phyloP scores from a whole-genome alignment of 1,140 invertebrate species.

The Macrotrachela quadricornifera region DNA sequence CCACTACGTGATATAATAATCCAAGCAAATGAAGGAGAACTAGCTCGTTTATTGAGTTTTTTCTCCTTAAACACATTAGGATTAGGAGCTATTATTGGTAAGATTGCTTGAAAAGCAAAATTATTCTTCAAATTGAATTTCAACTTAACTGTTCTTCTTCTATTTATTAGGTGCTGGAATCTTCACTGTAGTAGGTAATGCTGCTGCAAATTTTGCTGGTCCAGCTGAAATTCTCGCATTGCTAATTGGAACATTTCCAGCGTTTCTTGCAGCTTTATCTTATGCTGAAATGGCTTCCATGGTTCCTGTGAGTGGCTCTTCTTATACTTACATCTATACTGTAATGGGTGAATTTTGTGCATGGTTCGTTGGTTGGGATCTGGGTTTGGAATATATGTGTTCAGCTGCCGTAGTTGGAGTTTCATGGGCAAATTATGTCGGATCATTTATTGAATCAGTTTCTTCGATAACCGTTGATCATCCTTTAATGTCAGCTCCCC shows the following conservation, averaged over 20 bases:
- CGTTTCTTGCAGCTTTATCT: constrained; percentile 51
- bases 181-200: constrained; percentile 67
- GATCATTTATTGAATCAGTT: too few relatives aligned
- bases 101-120: too few relatives aligned
- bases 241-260: constrained; percentile 62
- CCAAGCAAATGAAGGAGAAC: too few relatives aligned
- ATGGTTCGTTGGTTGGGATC: constrained; percentile 81
- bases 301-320: constrained; percentile 62
- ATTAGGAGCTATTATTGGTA: too few relatives aligned
- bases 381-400: constrained; percentile 68
- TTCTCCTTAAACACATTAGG: too few relatives aligned
- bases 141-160: too few relatives aligned
- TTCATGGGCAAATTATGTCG: too few relatives aligned
- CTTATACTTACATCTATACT: constrained; percentile 82
- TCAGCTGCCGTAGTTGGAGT: constrained; percentile 32
- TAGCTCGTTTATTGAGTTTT: too few relatives aligned
- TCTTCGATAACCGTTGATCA: too few relatives aligned
- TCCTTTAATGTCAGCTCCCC: too few relatives aligned
- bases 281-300: constrained; percentile 74
- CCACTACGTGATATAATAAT: too few relatives aligned
- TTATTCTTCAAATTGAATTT: too few relatives aligned
- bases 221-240: constrained; percentile 68
- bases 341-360: constrained; percentile 69
- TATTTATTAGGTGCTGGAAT: constrained; percentile 55
- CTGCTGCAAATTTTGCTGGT: constrained; percentile 58